Evolutionary conservation across 1,140 invertebrate genomes (phyloP).

Genomic region (Caenorhabditis tropicalis): DNA sequence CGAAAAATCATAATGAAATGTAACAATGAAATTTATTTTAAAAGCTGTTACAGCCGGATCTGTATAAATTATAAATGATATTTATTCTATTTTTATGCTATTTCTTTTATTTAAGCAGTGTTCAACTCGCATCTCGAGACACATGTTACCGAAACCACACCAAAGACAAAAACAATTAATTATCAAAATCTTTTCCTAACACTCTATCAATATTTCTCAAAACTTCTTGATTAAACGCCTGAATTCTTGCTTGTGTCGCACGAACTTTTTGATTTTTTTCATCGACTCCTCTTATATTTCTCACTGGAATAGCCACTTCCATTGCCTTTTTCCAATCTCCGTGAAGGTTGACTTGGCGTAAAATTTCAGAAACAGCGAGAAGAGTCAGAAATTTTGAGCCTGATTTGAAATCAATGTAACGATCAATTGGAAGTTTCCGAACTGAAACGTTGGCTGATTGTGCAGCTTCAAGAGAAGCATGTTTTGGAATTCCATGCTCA

Average conservation of each 20-base stretch:
- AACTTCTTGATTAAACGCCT: conserved; percentile 46
- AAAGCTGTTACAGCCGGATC: too few species aligned
- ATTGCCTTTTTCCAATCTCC: conserved; percentile 56
- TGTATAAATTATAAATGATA: too few species aligned
- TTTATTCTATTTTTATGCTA: too few species aligned
- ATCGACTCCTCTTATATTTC: conserved; percentile 45
- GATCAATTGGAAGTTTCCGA: conserved; percentile 56
- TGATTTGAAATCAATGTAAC: conserved; percentile 57
- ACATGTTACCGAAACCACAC: too few species aligned
- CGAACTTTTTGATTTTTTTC: conserved; percentile 54
- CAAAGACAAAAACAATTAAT: not conserved
- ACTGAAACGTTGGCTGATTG: conserved; percentile 51
- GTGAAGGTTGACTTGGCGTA: conserved; percentile 53
- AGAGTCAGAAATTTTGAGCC: conserved; percentile 60
- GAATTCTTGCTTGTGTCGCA: conserved; percentile 22
- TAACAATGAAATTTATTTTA: too few species aligned
- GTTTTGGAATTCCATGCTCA: conserved; percentile 58
- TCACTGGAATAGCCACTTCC: conserved; percentile 54
- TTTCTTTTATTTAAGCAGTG: too few species aligned
- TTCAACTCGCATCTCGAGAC: too few species aligned
- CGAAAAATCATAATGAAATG: too few species aligned
- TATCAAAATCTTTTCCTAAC: not conserved
- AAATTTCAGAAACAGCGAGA: conserved; percentile 57
- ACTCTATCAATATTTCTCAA: not conserved
- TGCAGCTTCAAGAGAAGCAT: conserved; percentile 56